Base-by-base conservation (phyloP, 37 sponge, comb jelly and placozoan genomes). In the Ephydatia muelleri region DNA sequence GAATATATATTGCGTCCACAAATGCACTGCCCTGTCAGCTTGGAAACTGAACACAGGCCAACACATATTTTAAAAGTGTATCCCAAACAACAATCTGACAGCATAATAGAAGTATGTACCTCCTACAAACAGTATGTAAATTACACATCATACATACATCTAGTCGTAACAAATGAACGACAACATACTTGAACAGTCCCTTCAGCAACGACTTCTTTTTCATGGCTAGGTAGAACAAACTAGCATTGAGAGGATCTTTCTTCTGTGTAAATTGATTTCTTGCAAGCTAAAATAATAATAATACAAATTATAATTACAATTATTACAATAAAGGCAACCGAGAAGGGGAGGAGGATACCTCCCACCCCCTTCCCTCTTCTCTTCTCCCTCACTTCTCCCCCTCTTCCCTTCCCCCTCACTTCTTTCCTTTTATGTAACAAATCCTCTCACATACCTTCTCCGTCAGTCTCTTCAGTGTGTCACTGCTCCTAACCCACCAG, bases 161-260 rank as follows among this genome's bases (percentile, higher is more conserved):
- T n/a, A 78, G 27, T 43, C 11, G 11, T 78, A 48, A 49, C 38
- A 40, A 43, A 26, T 49, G n/a, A 29, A 35, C 13, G 35, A n/a
- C n/a, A 77, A 69, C 90, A 35, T 49, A 93, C 97, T 79, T 97
- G 82, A 95, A 97, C 16, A 97, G 77, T 72, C 84, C 89, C 49
- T 89, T 94, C 67, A 97, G 26, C 12, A 97, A 79, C 0, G 91
- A 79, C 91, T 95, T 84, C 78, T 98, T 98, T 87, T 91, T 96
- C 97, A 98, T 93, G 40, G 99, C 99, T 26, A 98, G 49, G 70
- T 98, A 98, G 77, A 98, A 92, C 65, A 98, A 88, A 22, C 95
- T 92, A 29, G 94, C 94, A 87, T 97, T 94, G 34, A 98, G 84
- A 16, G 99, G 99, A 12, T 98, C 89, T 28, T 96, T 91, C 4